These are phyloP conservation scores for Tinea trinotella DNA, from an alignment of 2,888 invertebrate species.

Conservation along the genomic window DNA sequence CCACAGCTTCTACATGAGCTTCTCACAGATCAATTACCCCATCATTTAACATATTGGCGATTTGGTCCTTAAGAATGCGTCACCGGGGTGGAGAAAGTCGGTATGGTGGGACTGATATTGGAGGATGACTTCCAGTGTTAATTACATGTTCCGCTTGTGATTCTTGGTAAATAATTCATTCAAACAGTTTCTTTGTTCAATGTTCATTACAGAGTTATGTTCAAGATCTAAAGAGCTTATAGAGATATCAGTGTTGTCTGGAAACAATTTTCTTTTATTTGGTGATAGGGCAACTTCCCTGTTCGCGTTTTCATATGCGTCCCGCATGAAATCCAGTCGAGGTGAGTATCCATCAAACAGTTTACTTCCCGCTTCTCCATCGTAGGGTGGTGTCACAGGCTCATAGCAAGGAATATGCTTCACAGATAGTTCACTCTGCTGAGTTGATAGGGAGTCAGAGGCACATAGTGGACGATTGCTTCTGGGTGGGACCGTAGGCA, in stretches of 20 bases:
- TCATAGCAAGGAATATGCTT: no score
- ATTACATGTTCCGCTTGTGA: constrained; percentile 19
- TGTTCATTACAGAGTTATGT: neutral
- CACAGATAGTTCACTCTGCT: no score
- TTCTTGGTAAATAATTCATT: neutral
- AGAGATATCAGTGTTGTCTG: neutral
- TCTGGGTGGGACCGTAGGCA: neutral
- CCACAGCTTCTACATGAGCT: constrained; percentile 13
- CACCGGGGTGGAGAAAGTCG: constrained; percentile 29
- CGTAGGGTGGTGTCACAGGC: constrained; percentile 23
- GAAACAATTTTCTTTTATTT: no score
- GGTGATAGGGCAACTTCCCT: neutral
- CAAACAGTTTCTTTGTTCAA: neutral
- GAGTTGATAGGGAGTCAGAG: no score
- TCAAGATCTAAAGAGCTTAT: neutral
- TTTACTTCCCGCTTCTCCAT: constrained; percentile 7
- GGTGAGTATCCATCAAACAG: constrained; percentile 16
- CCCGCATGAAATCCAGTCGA: neutral
- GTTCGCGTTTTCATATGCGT: neutral
- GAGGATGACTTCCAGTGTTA: constrained; percentile 21
- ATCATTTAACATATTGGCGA: constrained; percentile 31
- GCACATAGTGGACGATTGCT: no score
- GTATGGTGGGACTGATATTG: constrained; percentile 34
- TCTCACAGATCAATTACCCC: constrained; percentile 35
- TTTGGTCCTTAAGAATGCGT: constrained; percentile 27